Evolutionary conservation across 2,113 vertebrate genomes (phyloP).

Genomic region (Columbina picui): DNA sequence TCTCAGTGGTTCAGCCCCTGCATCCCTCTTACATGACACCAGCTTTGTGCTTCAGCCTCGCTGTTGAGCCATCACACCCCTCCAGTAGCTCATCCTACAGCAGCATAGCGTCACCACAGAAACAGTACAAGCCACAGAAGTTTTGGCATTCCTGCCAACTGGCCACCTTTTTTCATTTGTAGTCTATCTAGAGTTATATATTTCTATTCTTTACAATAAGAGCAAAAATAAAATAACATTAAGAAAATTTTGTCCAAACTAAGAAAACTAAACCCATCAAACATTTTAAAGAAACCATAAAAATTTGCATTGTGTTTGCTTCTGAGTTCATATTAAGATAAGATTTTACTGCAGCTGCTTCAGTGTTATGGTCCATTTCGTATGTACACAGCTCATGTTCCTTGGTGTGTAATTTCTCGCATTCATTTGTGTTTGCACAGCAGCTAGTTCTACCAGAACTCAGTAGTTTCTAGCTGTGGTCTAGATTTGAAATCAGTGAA

Average conservation of each 20-base stretch:
- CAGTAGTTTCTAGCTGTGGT: not conserved
- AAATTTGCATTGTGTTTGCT: constrained; percentile 70
- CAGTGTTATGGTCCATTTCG: constrained; percentile 55
- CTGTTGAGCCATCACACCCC: not conserved
- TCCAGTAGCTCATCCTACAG: not conserved
- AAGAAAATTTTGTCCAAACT: constrained; percentile 31
- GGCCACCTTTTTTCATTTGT: not conserved
- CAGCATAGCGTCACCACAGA: constrained; percentile 29
- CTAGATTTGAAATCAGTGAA: not conserved
- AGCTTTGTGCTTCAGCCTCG: not conserved
- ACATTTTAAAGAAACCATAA: constrained; percentile 52
- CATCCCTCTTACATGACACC: not conserved
- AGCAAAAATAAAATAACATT: constrained; percentile 52
- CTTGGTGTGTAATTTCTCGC: not conserved
- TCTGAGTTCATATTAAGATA: constrained; percentile 60
- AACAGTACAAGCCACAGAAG: constrained; percentile 41
- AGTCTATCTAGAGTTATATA: not conserved
- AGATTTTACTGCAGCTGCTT: constrained; percentile 64
- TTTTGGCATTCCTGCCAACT: constrained; percentile 42
- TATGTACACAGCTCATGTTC: not conserved
- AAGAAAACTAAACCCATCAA: constrained; percentile 22
- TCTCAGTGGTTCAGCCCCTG: not conserved
- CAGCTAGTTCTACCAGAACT: not conserved
- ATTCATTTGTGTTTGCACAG: not conserved
- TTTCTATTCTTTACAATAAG: constrained; percentile 46